Conservation (phyloP, 2,888 invertebrate species). For the Eulithis prunata region DNA sequence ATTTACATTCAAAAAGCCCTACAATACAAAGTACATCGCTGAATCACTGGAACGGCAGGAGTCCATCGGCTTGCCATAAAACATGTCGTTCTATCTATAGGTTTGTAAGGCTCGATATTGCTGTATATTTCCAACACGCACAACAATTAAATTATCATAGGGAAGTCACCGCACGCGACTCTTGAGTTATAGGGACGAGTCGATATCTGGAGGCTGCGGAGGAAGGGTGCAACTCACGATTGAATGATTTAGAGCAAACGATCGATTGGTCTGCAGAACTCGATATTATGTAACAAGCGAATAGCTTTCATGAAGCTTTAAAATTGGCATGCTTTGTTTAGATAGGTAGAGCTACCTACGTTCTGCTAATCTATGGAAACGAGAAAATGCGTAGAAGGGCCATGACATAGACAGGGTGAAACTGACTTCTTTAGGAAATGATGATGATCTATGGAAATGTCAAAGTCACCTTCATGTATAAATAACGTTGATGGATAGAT, state of each 20-base stretch:
- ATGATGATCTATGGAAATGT: too few relatives aligned
- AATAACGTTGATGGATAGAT: too few relatives aligned
- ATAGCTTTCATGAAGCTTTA: too few relatives aligned
- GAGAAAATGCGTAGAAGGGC: too few relatives aligned
- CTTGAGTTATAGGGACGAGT: slow-evolving; percentile 69
- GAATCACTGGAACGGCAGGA: slow-evolving; percentile 30
- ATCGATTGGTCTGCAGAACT: background rate
- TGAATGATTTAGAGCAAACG: slow-evolving; percentile 19
- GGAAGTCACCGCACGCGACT: slow-evolving; percentile 79
- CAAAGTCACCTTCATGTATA: too few relatives aligned
- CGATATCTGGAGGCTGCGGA: slow-evolving; percentile 27
- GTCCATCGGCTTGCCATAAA: slow-evolving; percentile 31
- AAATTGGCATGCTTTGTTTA: too few relatives aligned
- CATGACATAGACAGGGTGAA: too few relatives aligned
- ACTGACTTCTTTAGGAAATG: too few relatives aligned
- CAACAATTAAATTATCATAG: slow-evolving; percentile 83
- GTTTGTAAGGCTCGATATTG: slow-evolving; percentile 42
- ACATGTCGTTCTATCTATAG: slow-evolving; percentile 44
- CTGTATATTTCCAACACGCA: slow-evolving; percentile 71
- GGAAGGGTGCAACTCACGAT: slow-evolving; percentile 44
- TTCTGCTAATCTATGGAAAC: too few relatives aligned
- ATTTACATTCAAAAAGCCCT: slow-evolving; percentile 17
- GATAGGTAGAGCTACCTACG: too few relatives aligned
- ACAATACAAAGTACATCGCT: slow-evolving; percentile 21
- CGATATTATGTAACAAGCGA: too few relatives aligned